A percentile compares a stretch with the other conserved stretches of the same genome.
Conservation (phyloP, 2,797 vertebrate genomes). For the Limnodromus scolopaceus region DNA sequence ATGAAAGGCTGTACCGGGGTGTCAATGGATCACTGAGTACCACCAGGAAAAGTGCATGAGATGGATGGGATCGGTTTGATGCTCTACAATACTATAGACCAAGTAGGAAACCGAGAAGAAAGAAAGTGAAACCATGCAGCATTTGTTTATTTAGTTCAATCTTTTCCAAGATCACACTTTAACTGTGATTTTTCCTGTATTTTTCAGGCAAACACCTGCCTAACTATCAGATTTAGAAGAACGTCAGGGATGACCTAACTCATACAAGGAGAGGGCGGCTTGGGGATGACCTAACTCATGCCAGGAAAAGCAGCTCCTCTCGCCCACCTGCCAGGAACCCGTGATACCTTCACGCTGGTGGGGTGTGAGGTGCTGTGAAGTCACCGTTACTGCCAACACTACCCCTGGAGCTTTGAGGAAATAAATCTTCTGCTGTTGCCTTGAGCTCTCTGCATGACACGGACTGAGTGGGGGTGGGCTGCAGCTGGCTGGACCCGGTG, state of each 20-base stretch:
- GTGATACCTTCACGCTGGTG: not conserved
- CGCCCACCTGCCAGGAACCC: not conserved
- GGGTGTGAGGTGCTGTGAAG: not conserved
- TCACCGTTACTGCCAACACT: not conserved
- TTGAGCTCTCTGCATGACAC: not conserved
- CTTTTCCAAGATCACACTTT: not conserved
- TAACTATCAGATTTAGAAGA: not conserved
- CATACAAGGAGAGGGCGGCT: not conserved
- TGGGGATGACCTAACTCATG: not conserved
- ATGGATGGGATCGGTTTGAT: not conserved
- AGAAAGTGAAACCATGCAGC: not conserved
- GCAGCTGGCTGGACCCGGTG: not conserved
- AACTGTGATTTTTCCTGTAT: not conserved
- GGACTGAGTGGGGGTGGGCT: not conserved
- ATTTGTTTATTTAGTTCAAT: not conserved
- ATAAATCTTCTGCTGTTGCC: not conserved
- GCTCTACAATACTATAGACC: not conserved
- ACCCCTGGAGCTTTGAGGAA: not conserved
- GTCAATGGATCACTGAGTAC: no score
- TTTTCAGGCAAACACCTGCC: not conserved
- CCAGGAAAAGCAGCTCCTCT: not conserved
- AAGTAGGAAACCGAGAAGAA: not conserved
- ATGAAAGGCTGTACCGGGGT: not conserved
- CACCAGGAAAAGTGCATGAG: not conserved
- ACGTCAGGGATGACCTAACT: not conserved